phyloP scores from a whole-genome alignment of 2,888 invertebrate species.

The Achlya flavicornis region DNA sequence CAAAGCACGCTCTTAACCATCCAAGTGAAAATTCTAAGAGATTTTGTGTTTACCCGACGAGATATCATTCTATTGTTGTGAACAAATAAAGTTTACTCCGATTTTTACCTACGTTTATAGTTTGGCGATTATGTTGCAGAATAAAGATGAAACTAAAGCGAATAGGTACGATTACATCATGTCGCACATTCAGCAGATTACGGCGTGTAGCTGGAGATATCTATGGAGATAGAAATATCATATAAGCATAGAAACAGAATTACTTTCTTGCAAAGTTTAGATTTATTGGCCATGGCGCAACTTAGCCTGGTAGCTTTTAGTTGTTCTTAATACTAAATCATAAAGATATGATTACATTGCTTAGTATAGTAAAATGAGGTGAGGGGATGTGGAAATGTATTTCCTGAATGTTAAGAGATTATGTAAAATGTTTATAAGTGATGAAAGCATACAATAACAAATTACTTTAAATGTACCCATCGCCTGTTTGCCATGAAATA shows the following conservation, averaged over 20 bases:
- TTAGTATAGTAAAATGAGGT: constrained; percentile 58
- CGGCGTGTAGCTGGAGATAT: constrained; percentile 57
- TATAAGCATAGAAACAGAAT: constrained; percentile 73
- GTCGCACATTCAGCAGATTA: constrained; percentile 69
- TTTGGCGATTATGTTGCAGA: constrained; percentile 50
- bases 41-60: constrained; percentile 59
- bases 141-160: constrained; percentile 55
- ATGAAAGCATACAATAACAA: too few relatives aligned
- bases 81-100: constrained; percentile 43
- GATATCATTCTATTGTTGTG: constrained; percentile 51
- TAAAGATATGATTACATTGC: constrained; percentile 67
- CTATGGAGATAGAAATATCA: constrained; percentile 68
- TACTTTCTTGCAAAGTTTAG: constrained; percentile 79
- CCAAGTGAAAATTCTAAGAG: constrained; percentile 70
- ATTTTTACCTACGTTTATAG: constrained; percentile 52
- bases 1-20: constrained; percentile 71
- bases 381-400: constrained; percentile 26
- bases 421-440: background rate
- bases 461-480: too few relatives aligned
- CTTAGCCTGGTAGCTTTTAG: constrained; percentile 66
- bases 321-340: constrained; percentile 78
- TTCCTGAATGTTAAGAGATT: background rate
- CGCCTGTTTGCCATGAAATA: background rate
- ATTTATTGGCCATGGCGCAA: constrained; percentile 78
- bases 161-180: constrained; percentile 62